Evolutionary conservation across 2,888 invertebrate species (phyloP).

Genomic region (Meteorus cinctellus): DNA sequence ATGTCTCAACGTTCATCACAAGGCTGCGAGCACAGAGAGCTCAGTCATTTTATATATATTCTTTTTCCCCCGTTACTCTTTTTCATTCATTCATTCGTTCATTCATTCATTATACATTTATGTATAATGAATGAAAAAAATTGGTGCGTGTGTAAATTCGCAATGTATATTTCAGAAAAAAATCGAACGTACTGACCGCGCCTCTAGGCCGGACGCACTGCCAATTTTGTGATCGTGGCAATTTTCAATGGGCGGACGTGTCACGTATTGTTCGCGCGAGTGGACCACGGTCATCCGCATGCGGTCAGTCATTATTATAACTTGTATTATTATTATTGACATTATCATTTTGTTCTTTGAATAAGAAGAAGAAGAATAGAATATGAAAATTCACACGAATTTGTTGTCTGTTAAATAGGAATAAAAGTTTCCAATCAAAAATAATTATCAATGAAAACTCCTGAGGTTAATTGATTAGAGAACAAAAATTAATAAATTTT

Average conservation of each 20-base stretch:
- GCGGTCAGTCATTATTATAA: constrained; percentile 1
- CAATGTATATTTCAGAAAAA: constrained; percentile 35
- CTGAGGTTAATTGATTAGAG: too few relatives aligned
- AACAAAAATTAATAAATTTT: too few relatives aligned
- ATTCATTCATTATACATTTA: not conserved
- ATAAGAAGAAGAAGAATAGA: not conserved
- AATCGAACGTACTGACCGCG: constrained; percentile 52
- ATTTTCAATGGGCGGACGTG: constrained; percentile 51
- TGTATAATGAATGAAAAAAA: not conserved
- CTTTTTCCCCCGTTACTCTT: constrained; percentile 10
- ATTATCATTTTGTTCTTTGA: not conserved
- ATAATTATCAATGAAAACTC: too few relatives aligned
- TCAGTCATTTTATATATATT: not conserved
- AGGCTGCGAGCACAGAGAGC: not conserved
- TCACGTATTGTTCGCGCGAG: constrained; percentile 33
- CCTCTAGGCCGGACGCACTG: constrained; percentile 54
- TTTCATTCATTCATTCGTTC: not conserved
- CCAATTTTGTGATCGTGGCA: constrained; percentile 59
- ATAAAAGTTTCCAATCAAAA: too few relatives aligned
- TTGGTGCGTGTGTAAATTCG: constrained; percentile 28
- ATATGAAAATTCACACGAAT: not conserved
- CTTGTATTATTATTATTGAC: not conserved
- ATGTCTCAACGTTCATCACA: not conserved
- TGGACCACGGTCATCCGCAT: constrained; percentile 14
- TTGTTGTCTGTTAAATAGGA: not conserved